Evolutionary conservation across 2,113 vertebrate species (phyloP).

Genomic region (Ornithorhynchus anatinus): DNA sequence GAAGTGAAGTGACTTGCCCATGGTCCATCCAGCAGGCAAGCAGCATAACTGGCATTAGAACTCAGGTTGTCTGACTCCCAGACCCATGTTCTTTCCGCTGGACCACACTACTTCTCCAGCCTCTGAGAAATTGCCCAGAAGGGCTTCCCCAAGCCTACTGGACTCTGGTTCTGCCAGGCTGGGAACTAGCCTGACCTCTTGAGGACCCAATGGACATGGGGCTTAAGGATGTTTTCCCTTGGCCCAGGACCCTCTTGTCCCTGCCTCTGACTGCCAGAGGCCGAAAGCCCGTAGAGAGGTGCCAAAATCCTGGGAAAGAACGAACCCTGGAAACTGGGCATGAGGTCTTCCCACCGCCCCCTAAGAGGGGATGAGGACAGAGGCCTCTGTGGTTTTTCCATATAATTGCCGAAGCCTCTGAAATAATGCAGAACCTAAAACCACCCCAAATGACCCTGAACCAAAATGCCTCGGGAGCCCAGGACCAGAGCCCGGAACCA

Average conservation of each 20-base stretch:
- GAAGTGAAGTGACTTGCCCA: not conserved
- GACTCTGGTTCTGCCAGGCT: not conserved
- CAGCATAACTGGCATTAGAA: slow-evolving; percentile 11
- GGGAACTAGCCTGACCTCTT: not conserved
- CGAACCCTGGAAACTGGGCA: not conserved
- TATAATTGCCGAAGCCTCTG: not conserved
- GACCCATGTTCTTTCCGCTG: slow-evolving; percentile 16
- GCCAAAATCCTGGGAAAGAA: not conserved
- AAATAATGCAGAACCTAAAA: not conserved
- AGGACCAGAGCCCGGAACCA: not conserved
- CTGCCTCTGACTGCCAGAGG: not conserved
- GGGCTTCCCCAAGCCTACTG: not conserved
- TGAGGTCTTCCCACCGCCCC: not conserved
- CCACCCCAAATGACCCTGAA: not conserved
- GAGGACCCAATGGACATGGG: too few relatives aligned
- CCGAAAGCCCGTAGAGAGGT: not conserved
- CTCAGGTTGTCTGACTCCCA: not conserved
- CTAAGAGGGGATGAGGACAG: not conserved
- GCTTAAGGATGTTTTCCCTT: not conserved
- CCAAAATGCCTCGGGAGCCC: not conserved
- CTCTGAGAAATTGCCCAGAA: slow-evolving; percentile 13
- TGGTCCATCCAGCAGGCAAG: slow-evolving; percentile 16
- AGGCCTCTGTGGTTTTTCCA: not conserved
- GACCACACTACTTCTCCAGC: slow-evolving; percentile 25
- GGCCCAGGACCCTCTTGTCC: not conserved